These are phyloP conservation scores for Darevskia mixta DNA, from an alignment of 2,797 vertebrate genomes.

Conservation along the genomic window DNA sequence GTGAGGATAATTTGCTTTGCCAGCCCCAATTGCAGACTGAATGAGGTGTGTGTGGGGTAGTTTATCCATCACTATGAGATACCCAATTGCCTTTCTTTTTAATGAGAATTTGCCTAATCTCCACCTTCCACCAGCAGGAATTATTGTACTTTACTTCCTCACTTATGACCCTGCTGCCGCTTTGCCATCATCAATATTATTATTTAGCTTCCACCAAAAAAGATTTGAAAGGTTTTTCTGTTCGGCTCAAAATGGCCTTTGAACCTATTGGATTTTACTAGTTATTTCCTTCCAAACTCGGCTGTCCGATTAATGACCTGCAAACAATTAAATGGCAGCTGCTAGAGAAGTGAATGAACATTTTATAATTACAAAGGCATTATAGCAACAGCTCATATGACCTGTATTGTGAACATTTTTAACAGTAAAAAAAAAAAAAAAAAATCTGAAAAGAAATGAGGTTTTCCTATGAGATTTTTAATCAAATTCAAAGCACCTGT, in stretches of 20 bases:
- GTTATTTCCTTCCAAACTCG: not conserved
- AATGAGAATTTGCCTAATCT: not conserved
- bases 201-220: not conserved
- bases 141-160: not conserved
- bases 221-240: not conserved
- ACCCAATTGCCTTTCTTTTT: not conserved
- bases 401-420: not conserved
- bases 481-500: constrained; percentile 24
- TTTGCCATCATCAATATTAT: not conserved
- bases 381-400: not conserved
- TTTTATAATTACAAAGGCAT: not conserved
- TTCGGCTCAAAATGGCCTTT: not conserved
- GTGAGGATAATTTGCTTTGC: not conserved
- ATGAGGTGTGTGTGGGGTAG: not conserved
- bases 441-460: not conserved
- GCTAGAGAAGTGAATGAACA: not conserved
- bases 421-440: too few relatives aligned
- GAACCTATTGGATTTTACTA: not conserved
- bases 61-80: not conserved
- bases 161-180: not conserved
- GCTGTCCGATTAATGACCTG: not conserved
- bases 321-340: not conserved
- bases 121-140: not conserved
- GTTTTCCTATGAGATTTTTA: constrained; percentile 5
- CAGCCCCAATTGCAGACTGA: not conserved